phyloP scores from a whole-genome alignment of 64 coral and sea anemone genomes.

The Dendronephthya gigantea region DNA sequence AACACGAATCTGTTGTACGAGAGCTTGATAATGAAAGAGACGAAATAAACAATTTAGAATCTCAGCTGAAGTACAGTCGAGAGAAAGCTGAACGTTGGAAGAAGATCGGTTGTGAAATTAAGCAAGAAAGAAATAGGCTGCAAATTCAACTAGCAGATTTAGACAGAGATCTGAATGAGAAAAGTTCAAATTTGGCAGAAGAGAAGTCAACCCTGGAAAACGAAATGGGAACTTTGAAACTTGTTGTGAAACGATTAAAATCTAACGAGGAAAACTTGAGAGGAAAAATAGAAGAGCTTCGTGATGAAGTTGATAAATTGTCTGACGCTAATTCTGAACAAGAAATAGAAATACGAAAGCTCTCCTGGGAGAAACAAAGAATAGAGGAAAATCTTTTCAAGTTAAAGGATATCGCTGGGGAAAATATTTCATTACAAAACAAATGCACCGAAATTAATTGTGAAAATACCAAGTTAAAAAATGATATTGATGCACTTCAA shows the following conservation, averaged over 20 bases:
- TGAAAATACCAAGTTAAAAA: neutral
- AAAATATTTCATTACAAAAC: neutral
- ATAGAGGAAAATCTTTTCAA: neutral
- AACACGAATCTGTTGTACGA: neutral
- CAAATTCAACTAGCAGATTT: conserved; percentile 3
- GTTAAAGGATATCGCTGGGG: neutral
- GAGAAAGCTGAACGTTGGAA: neutral
- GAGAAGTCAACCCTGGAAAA: neutral
- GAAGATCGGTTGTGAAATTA: neutral
- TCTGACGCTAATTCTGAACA: neutral
- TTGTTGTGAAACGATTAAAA: neutral
- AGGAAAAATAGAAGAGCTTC: neutral
- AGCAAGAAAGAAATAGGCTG: conserved; percentile 3
- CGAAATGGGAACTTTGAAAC: neutral
- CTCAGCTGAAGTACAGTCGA: neutral
- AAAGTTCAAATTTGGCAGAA: neutral
- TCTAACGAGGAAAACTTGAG: neutral
- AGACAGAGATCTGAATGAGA: conserved; percentile 6
- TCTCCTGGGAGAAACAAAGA: neutral
- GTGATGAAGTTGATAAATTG: neutral
- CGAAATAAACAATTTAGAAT: neutral
- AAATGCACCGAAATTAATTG: neutral
- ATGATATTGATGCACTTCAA: neutral
- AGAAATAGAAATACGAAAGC: neutral
- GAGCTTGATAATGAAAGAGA: neutral